Conservation (phyloP, 2,113 vertebrate species). For the Cervus canadensis region DNA sequence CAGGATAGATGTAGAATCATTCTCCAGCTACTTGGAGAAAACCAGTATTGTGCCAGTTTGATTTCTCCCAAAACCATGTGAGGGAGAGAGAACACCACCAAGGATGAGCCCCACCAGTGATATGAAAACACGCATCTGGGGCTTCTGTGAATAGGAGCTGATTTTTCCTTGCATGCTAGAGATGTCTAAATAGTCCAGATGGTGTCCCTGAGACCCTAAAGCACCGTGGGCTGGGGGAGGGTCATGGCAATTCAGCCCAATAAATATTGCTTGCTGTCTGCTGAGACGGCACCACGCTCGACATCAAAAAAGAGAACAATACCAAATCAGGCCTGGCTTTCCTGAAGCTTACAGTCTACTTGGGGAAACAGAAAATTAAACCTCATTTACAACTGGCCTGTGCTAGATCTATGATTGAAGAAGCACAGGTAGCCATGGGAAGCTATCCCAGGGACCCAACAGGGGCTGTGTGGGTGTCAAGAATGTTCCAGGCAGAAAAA, state of each 20-base stretch:
- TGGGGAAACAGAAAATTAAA: conserved; percentile 25
- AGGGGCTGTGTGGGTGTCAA: background rate
- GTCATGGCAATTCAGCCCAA: background rate
- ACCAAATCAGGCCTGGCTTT: background rate
- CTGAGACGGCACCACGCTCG: background rate
- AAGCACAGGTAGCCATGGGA: conserved; percentile 42
- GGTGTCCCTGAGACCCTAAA: background rate
- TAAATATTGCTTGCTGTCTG: background rate
- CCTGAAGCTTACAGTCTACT: background rate
- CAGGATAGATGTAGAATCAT: background rate
- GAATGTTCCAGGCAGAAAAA: background rate
- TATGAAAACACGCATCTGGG: background rate
- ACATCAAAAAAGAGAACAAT: background rate
- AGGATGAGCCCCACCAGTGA: background rate
- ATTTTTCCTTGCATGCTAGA: background rate
- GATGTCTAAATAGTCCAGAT: background rate
- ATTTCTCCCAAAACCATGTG: background rate
- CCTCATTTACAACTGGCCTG: background rate
- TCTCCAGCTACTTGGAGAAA: background rate
- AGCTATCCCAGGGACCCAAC: background rate
- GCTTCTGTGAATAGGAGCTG: background rate
- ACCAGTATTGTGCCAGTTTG: background rate
- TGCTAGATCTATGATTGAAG: background rate
- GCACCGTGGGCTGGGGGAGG: background rate
- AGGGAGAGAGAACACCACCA: background rate